A percentile compares a stretch with the other conserved stretches of the same genome.
Evolutionary conservation across 2,888 invertebrate species (phyloP).

Genomic region (Choreutis nemorana): DNA sequence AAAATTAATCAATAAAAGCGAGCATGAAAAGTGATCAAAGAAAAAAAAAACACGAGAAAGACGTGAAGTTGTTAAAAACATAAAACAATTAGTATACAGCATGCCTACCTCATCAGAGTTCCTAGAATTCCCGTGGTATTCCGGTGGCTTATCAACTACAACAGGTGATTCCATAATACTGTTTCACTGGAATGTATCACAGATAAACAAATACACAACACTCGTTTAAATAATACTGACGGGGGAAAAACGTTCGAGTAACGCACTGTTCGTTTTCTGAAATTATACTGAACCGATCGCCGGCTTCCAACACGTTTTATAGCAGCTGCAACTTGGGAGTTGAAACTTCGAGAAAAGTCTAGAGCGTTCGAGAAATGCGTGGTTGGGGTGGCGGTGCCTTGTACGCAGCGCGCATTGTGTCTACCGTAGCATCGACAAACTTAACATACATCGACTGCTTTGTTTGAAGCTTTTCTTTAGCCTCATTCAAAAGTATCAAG

Average conservation of each 20-base stretch:
- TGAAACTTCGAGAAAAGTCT: constrained; percentile 25
- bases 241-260: constrained; percentile 19
- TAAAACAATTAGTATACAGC: too few species aligned
- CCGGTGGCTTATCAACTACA: constrained; percentile 68
- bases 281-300: constrained; percentile 39
- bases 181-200: constrained; percentile 50
- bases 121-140: constrained; percentile 55
- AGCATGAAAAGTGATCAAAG: too few species aligned
- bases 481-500: too few species aligned
- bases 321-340: constrained; percentile 23
- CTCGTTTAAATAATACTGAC: constrained; percentile 19
- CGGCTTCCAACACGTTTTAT: constrained; percentile 33
- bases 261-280: constrained; percentile 29
- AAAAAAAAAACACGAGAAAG: too few species aligned
- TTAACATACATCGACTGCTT: constrained; percentile 17
- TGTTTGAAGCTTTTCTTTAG: constrained; percentile 1
- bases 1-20: too few species aligned
- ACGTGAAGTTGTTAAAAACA: too few species aligned
- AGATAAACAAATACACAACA: constrained; percentile 36
- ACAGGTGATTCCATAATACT: constrained; percentile 67
- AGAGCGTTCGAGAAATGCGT: constrained; percentile 31
- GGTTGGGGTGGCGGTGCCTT: not conserved
- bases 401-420: constrained; percentile 2
- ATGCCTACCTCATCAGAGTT: constrained; percentile 52
- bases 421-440: constrained; percentile 7